Base-by-base conservation (phyloP, 2,113 vertebrate species). In the Caretta caretta region DNA sequence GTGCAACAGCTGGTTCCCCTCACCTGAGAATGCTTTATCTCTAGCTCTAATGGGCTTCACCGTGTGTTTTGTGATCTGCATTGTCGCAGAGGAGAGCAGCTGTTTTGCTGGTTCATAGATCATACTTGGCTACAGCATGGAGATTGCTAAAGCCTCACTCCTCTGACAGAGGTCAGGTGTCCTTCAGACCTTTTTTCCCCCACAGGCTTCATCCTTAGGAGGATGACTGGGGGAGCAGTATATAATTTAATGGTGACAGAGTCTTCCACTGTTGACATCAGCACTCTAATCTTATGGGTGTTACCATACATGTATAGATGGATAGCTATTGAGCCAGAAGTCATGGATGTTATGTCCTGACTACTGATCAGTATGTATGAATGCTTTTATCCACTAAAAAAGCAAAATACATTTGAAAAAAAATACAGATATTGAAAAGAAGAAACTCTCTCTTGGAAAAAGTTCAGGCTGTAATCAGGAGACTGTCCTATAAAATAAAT, bases 21-120 rank as follows among this genome's bases (percentile, higher is more conserved):
- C 10, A 1, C 6, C 35, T 0, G 0, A 50, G 42, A n/a, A 49
- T 3, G n/a, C 17, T 72, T 51, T 1, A 0, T 38, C 79, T n/a
- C 17, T 69, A 86, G 69, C 51, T 72, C 69, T 78, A 46, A 16
- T 11, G 48, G 42, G 14, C 38, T 48, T 56, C 81, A 19, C 53
- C 20, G 5, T 19, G 53, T 5, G 38, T 56, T 83, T 56, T 46
- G 53, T 57, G 24, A 51, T 54, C 53, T 54, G 53, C 53, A 54
- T 19, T 19, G 53, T 54, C 53, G 7, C 17, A 54, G 53, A 17
- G 53, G 19, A 54, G 53, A 5, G 6, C 53, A 54, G 53, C 53
- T 54, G 53, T 54, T 54, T 54, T 3, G 5, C 50, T 25, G 51
- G 42, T 17, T 69, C 0, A 0, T 24, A 2, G 35, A 78, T 56